Evolutionary conservation across 2,888 invertebrate species (phyloP).

Genomic region (Clostera curtula): DNA sequence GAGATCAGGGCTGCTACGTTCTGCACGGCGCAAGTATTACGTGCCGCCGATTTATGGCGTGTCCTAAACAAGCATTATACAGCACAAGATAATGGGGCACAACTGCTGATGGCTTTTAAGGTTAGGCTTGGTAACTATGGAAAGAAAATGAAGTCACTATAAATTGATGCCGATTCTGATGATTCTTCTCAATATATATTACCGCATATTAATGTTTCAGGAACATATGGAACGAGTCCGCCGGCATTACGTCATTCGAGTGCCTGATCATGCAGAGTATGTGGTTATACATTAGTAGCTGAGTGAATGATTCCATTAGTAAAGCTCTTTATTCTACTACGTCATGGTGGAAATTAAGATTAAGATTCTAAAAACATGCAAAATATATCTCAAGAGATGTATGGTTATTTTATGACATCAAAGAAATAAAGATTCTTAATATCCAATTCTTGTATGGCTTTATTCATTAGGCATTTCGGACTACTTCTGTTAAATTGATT

Average conservation of each 20-base stretch:
- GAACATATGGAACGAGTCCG: conserved; percentile 36
- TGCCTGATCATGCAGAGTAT: conserved; percentile 33
- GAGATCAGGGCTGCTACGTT: conserved; percentile 53
- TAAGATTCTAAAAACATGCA: no score
- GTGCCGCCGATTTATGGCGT: conserved; percentile 39
- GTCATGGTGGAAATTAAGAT: no score
- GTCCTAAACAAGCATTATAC: conserved; percentile 36
- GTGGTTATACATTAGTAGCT: no score
- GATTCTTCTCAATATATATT: neutral
- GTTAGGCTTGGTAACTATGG: conserved; percentile 21
- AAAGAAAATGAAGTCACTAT: no score
- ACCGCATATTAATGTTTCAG: conserved; percentile 14
- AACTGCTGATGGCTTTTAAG: conserved; percentile 32
- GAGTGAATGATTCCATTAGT: no score
- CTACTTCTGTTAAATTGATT: neutral
- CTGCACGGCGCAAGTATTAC: conserved; percentile 52
- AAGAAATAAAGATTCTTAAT: no score
- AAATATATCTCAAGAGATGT: no score
- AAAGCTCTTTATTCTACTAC: no score
- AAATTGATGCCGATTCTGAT: no score
- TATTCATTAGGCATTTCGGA: no score
- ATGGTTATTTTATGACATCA: no score
- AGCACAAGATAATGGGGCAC: conserved; percentile 25
- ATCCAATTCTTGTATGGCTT: no score
- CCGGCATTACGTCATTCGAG: conserved; percentile 34